Evolutionary conservation across 1,140 invertebrate species (phyloP), one percentile per base, ranked within the genome.

Genomic region (Leptinotarsa lineolata): DNA sequence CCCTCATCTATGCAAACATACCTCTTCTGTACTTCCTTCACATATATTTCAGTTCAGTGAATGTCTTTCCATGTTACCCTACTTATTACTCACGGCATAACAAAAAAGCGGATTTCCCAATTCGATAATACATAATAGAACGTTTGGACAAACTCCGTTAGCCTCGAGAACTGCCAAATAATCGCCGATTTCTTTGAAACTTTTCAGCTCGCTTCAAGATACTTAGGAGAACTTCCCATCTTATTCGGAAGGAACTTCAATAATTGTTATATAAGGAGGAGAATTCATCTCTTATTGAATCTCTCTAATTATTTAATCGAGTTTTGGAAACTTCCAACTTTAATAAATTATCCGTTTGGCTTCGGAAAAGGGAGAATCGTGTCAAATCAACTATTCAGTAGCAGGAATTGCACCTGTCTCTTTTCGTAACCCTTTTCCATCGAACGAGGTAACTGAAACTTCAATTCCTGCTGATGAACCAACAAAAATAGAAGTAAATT

Each of bases 291-390:
- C 15, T 54, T 54, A 54, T 54, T 54, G 48, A 54, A 54, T 54
- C 48, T 54, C 48, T 54, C 48, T 54, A 54, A 54, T 54, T 54
- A 54, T 54, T 54, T 54, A 54, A 54, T 54, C 48, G 48, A 54
- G 48, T 54, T 54, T 54, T 54, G 4, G n/a, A 54, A 54, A 54
- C 48, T 54, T 18, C 48, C 13, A 54, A 54, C 48, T 54, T 54
- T 54, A 18, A 54, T 54, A 18, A 54, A 54, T 54, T 54, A 54
- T 54, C 48, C 15, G n/a, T 54, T 54, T 54, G 16, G n/a, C 15
- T 16, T n/a, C 16, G n/a, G 13, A 54, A 0, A n/a, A 54, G 48
- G 16, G 48, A 4, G 16, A 54, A 54, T n/a, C 48, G 48, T 54
- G 5, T 54, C 48, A 18, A 54, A 54, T 54, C n/a, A 54, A 16